phyloP scores from a whole-genome alignment of 2,888 invertebrate genomes.

The Macrophya annulata region DNA sequence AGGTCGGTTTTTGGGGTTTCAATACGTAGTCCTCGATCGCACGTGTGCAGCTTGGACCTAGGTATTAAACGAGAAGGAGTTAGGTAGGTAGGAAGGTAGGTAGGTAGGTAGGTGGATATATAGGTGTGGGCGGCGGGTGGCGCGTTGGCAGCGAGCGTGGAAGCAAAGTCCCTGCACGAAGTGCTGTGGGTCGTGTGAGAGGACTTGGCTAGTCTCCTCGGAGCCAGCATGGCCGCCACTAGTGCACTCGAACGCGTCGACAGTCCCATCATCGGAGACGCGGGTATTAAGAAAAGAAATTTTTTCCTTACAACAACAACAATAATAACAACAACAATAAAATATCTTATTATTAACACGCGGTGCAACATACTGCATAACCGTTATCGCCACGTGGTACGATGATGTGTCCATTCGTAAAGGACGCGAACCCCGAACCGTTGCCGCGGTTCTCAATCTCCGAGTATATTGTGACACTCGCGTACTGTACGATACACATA shows the following conservation, averaged over 20 bases:
- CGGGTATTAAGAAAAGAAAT: background rate
- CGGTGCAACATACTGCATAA: background rate
- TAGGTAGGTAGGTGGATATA: background rate
- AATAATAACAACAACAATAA: too few species aligned
- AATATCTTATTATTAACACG: background rate
- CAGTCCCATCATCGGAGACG: background rate
- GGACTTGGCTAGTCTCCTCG: constrained; percentile 59
- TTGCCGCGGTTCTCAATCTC: background rate
- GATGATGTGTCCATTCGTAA: background rate
- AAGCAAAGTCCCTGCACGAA: constrained; percentile 53
- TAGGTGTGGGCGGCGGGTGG: constrained; percentile 23
- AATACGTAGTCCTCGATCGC: constrained; percentile 1
- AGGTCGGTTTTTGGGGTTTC: background rate
- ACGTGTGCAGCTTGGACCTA: background rate
- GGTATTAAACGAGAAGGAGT: background rate
- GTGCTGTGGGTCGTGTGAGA: constrained; percentile 32
- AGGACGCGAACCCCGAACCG: background rate
- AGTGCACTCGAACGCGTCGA: constrained; percentile 59
- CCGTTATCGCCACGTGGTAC: constrained; percentile 4
- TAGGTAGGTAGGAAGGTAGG: background rate
- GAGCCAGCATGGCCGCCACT: constrained; percentile 63
- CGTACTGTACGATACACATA: background rate
- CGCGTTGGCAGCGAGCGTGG: constrained; percentile 23
- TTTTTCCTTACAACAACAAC: too few species aligned
- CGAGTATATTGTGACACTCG: constrained; percentile 12